Conservation (phyloP, 1,140 invertebrate species). For the Micrasema minimum region DNA sequence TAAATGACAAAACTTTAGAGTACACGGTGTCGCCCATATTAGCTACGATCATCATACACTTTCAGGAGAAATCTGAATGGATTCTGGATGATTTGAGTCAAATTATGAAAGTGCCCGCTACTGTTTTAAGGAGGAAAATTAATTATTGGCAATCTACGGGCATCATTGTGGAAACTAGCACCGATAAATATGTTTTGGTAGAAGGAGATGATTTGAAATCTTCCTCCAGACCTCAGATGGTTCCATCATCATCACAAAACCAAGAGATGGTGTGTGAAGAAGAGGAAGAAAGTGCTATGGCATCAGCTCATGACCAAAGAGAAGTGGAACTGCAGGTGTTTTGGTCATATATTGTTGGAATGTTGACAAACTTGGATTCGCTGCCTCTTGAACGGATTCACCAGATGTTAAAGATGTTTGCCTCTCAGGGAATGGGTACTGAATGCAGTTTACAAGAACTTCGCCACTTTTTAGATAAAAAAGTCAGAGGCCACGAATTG, state of each 20-base stretch:
- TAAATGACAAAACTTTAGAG: constrained; percentile 83
- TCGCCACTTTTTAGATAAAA: constrained; percentile 89
- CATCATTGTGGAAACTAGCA: constrained; percentile 78
- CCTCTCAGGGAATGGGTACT: constrained; percentile 84
- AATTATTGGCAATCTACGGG: constrained; percentile 93
- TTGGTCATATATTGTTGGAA: constrained; percentile 97
- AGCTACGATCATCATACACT: constrained; percentile 94
- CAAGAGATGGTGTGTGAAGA: constrained; percentile 85
- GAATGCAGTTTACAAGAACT: constrained; percentile 91
- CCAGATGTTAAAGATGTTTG: constrained; percentile 97
- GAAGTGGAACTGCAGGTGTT: constrained; percentile 95
- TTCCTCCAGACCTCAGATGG: constrained; percentile 58
- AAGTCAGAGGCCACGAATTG: constrained; percentile 90
- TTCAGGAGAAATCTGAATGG: constrained; percentile 89
- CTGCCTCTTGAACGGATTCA: constrained; percentile 94
- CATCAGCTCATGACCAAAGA: constrained; percentile 90
- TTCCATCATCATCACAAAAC: constrained; percentile 57
- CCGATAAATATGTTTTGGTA: constrained; percentile 81
- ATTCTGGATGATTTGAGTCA: constrained; percentile 84
- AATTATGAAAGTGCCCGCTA: constrained; percentile 85
- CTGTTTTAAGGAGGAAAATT: constrained; percentile 85
- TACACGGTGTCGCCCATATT: constrained; percentile 92
- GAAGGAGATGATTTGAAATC: constrained; percentile 69
- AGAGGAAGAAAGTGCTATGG: constrained; percentile 94
- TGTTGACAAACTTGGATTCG: constrained; percentile 95